phyloP scores from a whole-genome alignment of 2,888 invertebrate species.

The Coleophora flavipennella region DNA sequence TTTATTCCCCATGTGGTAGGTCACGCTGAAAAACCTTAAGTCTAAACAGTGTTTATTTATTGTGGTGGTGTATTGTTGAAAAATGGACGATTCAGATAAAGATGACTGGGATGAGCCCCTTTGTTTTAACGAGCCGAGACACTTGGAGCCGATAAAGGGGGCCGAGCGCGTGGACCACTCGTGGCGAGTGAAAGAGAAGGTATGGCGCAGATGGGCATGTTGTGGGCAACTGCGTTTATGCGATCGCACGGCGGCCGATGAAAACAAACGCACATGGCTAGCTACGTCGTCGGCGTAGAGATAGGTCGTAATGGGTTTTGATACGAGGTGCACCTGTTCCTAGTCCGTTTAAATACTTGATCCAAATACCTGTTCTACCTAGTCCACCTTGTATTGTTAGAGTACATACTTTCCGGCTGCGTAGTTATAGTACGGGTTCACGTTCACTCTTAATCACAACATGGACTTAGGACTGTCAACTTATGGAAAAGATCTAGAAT shows the following conservation, averaged over 20 bases:
- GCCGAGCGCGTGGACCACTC: constrained; percentile 82
- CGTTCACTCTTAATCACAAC: too few species aligned
- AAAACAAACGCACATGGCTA: constrained; percentile 63
- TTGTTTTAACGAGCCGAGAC: constrained; percentile 80
- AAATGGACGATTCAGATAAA: constrained; percentile 47
- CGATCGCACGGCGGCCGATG: constrained; percentile 15
- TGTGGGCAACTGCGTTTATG: constrained; percentile 33
- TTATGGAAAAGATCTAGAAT: too few species aligned
- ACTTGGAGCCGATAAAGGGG: constrained; percentile 58
- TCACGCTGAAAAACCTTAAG: constrained; percentile 60
- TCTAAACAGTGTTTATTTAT: constrained; percentile 53
- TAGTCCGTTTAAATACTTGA: too few species aligned
- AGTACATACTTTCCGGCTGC: too few species aligned
- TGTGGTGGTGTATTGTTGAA: too few species aligned
- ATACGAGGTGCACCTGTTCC: too few species aligned
- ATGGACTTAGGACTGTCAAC: too few species aligned
- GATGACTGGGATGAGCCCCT: constrained; percentile 80
- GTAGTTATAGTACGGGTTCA: too few species aligned
- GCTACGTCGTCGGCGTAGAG: neutral
- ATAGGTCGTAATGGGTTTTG: too few species aligned
- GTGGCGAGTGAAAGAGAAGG: constrained; percentile 95
- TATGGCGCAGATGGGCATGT: constrained; percentile 39
- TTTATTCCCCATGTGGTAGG: constrained; percentile 68
- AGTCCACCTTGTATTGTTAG: too few species aligned
- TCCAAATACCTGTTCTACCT: too few species aligned